Evolutionary conservation across 2,113 vertebrate species (phyloP), one percentile per base, ranked within the genome.

Genomic region (Malaclemys terrapin): DNA sequence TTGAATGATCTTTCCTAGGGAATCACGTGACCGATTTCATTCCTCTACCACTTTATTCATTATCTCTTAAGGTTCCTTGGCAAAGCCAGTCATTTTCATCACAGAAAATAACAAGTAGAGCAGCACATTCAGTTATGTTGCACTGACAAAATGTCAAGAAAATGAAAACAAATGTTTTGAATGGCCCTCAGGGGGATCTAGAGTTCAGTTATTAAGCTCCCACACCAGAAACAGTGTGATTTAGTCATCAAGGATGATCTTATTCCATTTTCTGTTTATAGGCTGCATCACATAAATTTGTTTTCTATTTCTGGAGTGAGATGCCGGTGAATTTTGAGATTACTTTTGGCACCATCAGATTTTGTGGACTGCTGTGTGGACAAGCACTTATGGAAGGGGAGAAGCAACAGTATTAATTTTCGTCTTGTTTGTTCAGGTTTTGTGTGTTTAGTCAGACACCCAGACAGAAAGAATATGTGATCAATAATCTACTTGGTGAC

Each of bases 81-180:
- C 89, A 91, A 90, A 95, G 80, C 72, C 54, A 88, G 90, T 95
- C 53, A 92, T 93, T 93, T 96, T 96, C 56, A 94, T 86, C 80
- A 83, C 38, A n/a, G 59, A 93, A 97, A 97, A 93, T 93, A 95
- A 84, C 87, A 95, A 96, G 62, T 57, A 95, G 89, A 96, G 93
- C 91, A 95, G 88, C 65, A 87, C 85, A 94, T 96, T 35, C 91
- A 89, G 95, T 96, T 97, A 92, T 94, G 91, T 92, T 95, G 91
- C 85, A 87, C 91, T 95, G 95, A 98, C 93, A 97, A 80, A 84
- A 97, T 94, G 93, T 98, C 96, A 98, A 96, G 95, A 95, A 98
- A 98, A 98, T 98, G 93, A 97, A 98, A 98, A 97, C 95, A 98
- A 98, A 97, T 94, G 87, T 76, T 96, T 94, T 96, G 96, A 96